Percentiles rank a stretch among this genome's conserved stretches.
These are phyloP conservation scores for Lithophane semibrunnea DNA, from an alignment of 2,888 invertebrate genomes.

Conservation along the genomic window DNA sequence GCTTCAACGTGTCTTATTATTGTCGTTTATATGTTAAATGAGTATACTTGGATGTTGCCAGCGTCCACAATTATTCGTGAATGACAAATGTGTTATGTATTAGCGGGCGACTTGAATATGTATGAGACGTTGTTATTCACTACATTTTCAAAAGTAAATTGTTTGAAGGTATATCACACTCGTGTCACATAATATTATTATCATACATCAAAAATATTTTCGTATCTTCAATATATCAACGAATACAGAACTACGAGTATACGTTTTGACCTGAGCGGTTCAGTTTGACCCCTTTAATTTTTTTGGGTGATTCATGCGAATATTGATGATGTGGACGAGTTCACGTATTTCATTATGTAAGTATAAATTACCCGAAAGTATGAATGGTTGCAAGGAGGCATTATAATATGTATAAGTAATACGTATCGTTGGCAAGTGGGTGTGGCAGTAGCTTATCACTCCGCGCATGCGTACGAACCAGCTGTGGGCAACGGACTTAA, in stretches of 20 bases:
- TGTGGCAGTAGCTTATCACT: constrained; percentile 43
- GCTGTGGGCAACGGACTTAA: constrained; percentile 26
- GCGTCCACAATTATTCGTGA: constrained; percentile 29
- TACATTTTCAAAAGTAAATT: constrained; percentile 28
- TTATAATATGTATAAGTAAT: constrained; percentile 28
- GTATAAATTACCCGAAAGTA: constrained; percentile 48
- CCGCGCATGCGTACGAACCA: constrained; percentile 51
- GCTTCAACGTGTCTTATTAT: constrained; percentile 44
- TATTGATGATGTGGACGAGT: constrained; percentile 31
- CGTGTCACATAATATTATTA: constrained; percentile 41
- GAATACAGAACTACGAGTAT: constrained; percentile 44
- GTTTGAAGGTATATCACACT: constrained; percentile 18
- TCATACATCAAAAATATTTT: constrained; percentile 38
- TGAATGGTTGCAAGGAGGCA: constrained; percentile 35
- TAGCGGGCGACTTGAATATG: constrained; percentile 39
- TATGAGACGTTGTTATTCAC: constrained; percentile 47
- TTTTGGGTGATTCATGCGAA: constrained; percentile 59
- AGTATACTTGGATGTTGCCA: constrained; percentile 39
- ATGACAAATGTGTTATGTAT: constrained; percentile 44
- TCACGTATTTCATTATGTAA: constrained; percentile 38
- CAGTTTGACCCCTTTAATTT: constrained; percentile 55
- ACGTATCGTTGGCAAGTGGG: constrained; percentile 46
- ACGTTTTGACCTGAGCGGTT: constrained; percentile 50
- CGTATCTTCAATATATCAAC: constrained; percentile 13
- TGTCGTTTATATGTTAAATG: constrained; percentile 38